Percentiles rank a stretch among this genome's conserved stretches.
These are phyloP conservation scores for Cuculus canorus DNA, from an alignment of 2,797 vertebrate species.

Conservation along the genomic window DNA sequence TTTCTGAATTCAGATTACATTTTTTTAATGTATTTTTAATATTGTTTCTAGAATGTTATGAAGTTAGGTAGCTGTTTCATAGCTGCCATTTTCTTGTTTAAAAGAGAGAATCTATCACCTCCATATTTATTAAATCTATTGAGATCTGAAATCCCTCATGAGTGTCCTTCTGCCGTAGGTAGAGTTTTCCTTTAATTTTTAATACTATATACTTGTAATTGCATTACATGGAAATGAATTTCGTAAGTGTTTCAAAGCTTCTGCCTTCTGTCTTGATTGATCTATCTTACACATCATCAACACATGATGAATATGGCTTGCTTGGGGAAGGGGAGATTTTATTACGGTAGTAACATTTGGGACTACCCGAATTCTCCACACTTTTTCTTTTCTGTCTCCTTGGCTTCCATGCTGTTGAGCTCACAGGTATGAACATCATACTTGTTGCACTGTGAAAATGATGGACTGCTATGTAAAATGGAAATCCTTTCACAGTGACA, in stretches of 20 bases:
- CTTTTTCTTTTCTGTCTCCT: background rate
- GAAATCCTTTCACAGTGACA: background rate
- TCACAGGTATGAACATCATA: background rate
- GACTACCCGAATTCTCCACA: background rate
- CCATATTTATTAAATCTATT: background rate
- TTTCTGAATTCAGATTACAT: background rate
- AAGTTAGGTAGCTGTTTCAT: background rate
- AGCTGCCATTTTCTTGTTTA: background rate
- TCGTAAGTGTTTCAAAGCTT: background rate
- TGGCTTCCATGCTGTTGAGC: background rate
- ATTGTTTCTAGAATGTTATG: background rate
- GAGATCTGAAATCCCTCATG: background rate
- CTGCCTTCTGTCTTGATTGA: background rate
- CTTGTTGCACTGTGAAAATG: background rate
- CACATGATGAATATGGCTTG: background rate
- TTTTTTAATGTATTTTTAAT: background rate
- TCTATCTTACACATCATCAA: background rate
- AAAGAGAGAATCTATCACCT: background rate
- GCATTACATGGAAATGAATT: background rate
- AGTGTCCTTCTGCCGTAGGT: background rate
- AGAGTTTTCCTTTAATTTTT: background rate
- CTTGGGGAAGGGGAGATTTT: background rate
- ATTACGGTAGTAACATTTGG: background rate
- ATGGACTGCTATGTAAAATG: background rate
- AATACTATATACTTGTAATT: background rate